Evolutionary conservation across 2,113 vertebrate genomes (phyloP), one percentile per base, ranked within the genome.

Genomic region (Eulemur macaco): DNA sequence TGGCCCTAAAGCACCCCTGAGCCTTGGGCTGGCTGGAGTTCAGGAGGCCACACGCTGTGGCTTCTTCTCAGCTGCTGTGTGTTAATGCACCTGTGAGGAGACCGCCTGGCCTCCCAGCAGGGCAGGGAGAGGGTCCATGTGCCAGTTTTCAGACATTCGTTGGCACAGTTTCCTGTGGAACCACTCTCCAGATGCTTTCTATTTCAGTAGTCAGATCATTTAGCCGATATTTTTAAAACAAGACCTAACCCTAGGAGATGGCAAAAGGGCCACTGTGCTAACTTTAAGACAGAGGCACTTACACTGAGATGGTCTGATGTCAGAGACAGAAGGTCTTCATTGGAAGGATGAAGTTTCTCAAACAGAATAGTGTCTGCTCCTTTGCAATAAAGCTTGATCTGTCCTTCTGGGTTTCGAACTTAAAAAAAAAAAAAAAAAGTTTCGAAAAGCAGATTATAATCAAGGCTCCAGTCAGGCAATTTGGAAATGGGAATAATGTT

Each of bases 371-470:
- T 98, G 76, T 98, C 98, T 66, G 97, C 98, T 91, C 98, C 98
- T 97, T 98, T 98, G 85, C 92, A 98, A 86, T 98, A 99, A 92
- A 99, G 97, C 85, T 98, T 98, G 94, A 98, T 98, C 89, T 98
- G 98, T 45, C 98, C 98, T 92, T 96, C 42, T 13, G 97, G 97
- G 86, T 98, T 99, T 93, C 95, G 98, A 95, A 99, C 98, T 95
- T 74, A 97, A 96, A 98, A 95, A 97, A 96, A 98, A 95, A 86
- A 76, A 93, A 93, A 56, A 63, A 80, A 88, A 52, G 18, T 91
- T 96, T 82, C 12, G 14, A 96, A 95, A 54, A 94, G 50, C 37
- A 83, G 63, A 13, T 10, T 58, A 82, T 56, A 76, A 84, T 74
- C 34, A 86, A 37, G n/a, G 29, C 12, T 95, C 56, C 17, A 66